Evolutionary conservation across 2,797 vertebrate species (phyloP).

Genomic region (Crocidura indochinensis): DNA sequence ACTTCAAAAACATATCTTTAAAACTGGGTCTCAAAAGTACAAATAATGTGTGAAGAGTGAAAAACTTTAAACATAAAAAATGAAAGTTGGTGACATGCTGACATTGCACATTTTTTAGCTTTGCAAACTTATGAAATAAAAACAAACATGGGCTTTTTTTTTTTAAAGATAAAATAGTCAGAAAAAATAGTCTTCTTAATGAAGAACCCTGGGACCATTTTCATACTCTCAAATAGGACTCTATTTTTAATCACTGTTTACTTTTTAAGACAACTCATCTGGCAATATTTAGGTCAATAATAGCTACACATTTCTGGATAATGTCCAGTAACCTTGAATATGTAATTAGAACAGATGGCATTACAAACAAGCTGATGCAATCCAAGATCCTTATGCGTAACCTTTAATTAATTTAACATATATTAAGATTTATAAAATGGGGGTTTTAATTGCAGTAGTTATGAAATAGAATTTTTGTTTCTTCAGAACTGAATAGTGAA

Average conservation of each 20-base stretch:
- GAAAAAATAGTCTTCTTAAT: neutral
- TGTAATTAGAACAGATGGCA: constrained; percentile 68
- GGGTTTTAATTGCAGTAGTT: neutral
- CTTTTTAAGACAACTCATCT: neutral
- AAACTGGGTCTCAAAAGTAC: neutral
- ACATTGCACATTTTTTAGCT: neutral
- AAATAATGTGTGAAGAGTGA: neutral
- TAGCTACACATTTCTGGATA: constrained; percentile 59
- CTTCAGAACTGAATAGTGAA: neutral
- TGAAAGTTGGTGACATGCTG: neutral
- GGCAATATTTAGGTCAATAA: constrained; percentile 14
- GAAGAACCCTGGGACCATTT: neutral
- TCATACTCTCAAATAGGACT: neutral
- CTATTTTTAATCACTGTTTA: constrained; percentile 57
- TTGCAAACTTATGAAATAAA: neutral
- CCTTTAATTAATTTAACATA: constrained; percentile 65
- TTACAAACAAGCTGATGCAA: constrained; percentile 49
- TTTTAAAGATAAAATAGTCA: constrained; percentile 10
- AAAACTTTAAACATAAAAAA: neutral
- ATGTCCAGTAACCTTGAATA: constrained; percentile 51
- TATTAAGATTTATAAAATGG: constrained; percentile 50
- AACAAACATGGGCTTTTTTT: neutral
- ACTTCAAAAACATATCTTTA: neutral
- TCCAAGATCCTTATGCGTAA: constrained; percentile 3
- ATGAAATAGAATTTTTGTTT: neutral